phyloP scores from a whole-genome alignment of 2,797 vertebrate genomes.

The Sphenodon punctatus region DNA sequence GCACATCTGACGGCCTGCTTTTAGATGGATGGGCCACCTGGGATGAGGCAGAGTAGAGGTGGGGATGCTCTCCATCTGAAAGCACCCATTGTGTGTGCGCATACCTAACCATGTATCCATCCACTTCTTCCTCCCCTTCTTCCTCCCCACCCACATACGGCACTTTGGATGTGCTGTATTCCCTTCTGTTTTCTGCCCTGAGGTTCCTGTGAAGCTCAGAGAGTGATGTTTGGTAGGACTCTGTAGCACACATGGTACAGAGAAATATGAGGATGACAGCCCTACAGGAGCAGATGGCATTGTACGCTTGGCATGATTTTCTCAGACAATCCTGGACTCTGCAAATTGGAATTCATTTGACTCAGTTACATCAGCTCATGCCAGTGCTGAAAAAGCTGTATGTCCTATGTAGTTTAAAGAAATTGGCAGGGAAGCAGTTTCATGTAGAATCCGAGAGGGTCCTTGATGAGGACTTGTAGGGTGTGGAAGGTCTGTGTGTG shows the following conservation, averaged over 20 bases:
- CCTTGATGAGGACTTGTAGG: background rate
- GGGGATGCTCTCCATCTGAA: no score
- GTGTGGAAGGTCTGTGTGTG: background rate
- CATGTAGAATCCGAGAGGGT: background rate
- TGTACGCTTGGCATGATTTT: slow-evolving; percentile 71
- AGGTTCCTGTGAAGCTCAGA: slow-evolving; percentile 54
- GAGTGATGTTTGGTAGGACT: slow-evolving; percentile 58
- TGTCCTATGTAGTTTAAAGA: slow-evolving; percentile 18
- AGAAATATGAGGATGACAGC: slow-evolving; percentile 76
- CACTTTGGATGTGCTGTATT: slow-evolving; percentile 23
- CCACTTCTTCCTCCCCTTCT: slow-evolving; percentile 27
- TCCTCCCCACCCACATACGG: slow-evolving; percentile 31
- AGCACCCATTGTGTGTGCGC: background rate
- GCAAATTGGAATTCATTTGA: slow-evolving; percentile 70
- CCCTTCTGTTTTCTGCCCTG: slow-evolving; percentile 56
- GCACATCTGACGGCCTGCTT: no score
- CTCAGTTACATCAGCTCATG: slow-evolving; percentile 64
- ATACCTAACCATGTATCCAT: background rate
- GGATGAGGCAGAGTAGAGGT: no score
- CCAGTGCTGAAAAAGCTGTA: slow-evolving; percentile 4
- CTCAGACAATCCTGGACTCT: slow-evolving; percentile 70
- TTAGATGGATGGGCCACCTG: no score
- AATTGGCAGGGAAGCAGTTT: background rate
- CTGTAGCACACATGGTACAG: slow-evolving; percentile 62
- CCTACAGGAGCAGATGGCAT: slow-evolving; percentile 79